Evolutionary conservation across 2,113 vertebrate genomes (phyloP), one percentile per base, ranked within the genome.

Genomic region (Phaethornis superciliosus): DNA sequence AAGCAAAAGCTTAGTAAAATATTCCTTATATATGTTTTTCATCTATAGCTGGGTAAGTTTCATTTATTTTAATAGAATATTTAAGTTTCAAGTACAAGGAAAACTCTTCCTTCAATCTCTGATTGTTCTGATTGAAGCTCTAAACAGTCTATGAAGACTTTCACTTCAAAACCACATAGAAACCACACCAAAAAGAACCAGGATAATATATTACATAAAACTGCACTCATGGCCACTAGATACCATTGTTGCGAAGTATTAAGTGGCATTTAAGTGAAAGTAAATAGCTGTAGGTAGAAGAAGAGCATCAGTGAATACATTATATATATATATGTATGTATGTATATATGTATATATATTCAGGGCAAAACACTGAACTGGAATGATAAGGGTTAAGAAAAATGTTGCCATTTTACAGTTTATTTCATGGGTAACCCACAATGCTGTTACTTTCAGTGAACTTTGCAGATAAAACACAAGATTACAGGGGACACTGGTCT

Each of bases 1-100:
- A 89, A 89, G 70, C 19, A 92, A 81, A 88, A 89, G 30, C 40
- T 77, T 68, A 81, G 40, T 65, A 87, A 93, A 93, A 95, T 62
- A 79, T 42, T 81, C 15, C 58, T 81, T 8, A 30, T 37, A 12
- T 65, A 30, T 67, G 28, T 6, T 81, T 80, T 59, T 52, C 60
- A 18, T 37, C 28, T 76, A 81, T 40, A 81, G 52, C 13, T 60
- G 44, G 26, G 15, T 78, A 93, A 90, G 22, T 27, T 86, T n/a
- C 69, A 54, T 59, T 75, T 68, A 74, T 74, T 88, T 78, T 68
- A 59, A 64, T 10, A 49, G 67, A 82, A 69, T 54, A 65, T 56
- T 24, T 68, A 88, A 14, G 6, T 75, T 92, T 89, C 28, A 56
- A 67, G 32, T 75, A 52, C n/a, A 63, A 37, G 63, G 55, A 85